Conservation (phyloP, 2,113 vertebrate species). For the Tetrax tetrax region DNA sequence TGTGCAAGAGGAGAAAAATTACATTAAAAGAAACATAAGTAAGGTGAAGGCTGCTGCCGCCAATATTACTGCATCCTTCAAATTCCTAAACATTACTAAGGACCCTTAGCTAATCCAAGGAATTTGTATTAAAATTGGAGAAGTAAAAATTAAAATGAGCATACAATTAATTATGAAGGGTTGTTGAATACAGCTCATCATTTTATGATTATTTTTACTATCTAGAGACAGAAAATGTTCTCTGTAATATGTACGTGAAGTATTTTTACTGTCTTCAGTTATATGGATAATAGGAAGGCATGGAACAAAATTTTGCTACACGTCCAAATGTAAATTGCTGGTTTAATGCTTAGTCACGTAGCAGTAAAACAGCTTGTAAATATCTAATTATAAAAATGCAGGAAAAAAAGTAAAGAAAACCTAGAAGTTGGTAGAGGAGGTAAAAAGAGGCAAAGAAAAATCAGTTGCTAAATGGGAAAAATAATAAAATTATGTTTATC, state of each 20-base stretch:
- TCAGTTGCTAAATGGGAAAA: background rate
- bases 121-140: background rate
- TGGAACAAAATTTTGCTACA: background rate
- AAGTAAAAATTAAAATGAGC: background rate
- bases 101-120: background rate
- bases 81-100: background rate
- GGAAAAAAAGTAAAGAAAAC: background rate
- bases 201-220: background rate
- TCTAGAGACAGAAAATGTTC: background rate
- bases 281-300: background rate
- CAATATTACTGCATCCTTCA: background rate
- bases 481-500: background rate
- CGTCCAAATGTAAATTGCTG: background rate
- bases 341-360: background rate
- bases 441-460: background rate
- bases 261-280: background rate
- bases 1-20: background rate
- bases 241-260: accelerated
- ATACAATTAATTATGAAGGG: background rate
- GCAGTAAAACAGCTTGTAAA: background rate
- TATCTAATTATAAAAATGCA: background rate
- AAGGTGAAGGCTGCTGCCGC: background rate
- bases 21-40: background rate
- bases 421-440: background rate
- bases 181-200: background rate